Evolutionary conservation across 1,140 invertebrate species (phyloP), one percentile per base, ranked within the genome.

Genomic region (Tetramorium parvispinum): DNA sequence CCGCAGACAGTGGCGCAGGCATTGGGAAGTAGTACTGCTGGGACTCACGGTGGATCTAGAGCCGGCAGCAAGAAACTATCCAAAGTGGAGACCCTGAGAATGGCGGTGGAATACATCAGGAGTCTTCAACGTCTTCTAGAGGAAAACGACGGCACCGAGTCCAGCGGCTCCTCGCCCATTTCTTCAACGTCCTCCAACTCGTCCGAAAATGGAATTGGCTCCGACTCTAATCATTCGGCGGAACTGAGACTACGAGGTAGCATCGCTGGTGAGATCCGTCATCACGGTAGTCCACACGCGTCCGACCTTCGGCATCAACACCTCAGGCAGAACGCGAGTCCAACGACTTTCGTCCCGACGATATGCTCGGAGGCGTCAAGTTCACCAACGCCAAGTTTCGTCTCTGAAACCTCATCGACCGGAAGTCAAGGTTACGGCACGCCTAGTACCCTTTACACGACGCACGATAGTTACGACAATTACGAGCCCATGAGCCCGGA

Each of bases 81-180:
- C 93, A 99, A 99, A 96, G 99, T 99, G 32, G 98, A 99, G 93
- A 99, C 98, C 0, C 95, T 99, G 27, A 96, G 98, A 85, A 97
- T 99, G 93, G 99, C 99, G 2, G 98, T 99, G 0, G 98, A 99
- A 93, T 99, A 99, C 94, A 99, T 99, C 87, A 96, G 97, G 82
- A 97, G 97, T 87, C 95, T 99, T 37, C 97, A 99, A 93, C 96
- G 97, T 86, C 95, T 99, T 70, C 95, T 99, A 32, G 98, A 98
- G 57, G 97, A 98, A 73, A 96, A 96, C 92, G 96, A 97, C 94
- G 88, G 71, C 3, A 78, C 85, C 2, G 89, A 91, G 10, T 32
- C 75, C 27, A 91, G 76, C 8, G 85, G 90, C 0, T 88, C 92
- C 0, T 93, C 93, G 7, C 91, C 92, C 6, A 87, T 90, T 0